Conservation (phyloP, 2,113 vertebrate genomes). For the Melanocharis versteri region DNA sequence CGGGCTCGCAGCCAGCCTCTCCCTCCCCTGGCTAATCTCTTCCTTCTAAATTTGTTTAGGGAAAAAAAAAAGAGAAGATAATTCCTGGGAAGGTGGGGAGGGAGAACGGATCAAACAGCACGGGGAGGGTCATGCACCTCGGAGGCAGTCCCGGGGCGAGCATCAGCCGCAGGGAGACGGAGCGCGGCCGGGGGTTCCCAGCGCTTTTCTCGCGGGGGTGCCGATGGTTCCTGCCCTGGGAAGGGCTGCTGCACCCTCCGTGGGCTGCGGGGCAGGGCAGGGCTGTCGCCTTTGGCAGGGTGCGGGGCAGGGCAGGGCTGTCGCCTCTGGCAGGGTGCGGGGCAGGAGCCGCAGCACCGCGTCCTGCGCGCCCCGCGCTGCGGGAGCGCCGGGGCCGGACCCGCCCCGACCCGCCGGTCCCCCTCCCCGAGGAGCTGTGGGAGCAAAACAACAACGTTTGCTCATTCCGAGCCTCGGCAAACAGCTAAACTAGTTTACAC, state of each 20-base stretch:
- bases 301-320: background rate
- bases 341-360: background rate
- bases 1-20: slow-evolving; percentile 30
- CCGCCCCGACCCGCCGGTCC: background rate
- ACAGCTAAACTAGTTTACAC: slow-evolving; percentile 71
- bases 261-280: background rate
- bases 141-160: background rate
- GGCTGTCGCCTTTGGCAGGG: background rate
- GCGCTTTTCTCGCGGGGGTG: background rate
- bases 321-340: background rate
- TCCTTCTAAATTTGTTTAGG: background rate
- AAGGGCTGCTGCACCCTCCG: background rate
- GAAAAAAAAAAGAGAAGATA: background rate
- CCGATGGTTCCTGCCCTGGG: background rate
- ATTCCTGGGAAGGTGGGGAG: background rate
- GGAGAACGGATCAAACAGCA: slow-evolving; percentile 26
- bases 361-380: background rate
- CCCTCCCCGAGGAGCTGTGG: background rate
- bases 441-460: slow-evolving; percentile 38
- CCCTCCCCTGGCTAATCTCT: slow-evolving; percentile 15
- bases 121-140: background rate
- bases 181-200: background rate
- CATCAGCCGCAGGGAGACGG: background rate
- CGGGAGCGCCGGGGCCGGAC: background rate
- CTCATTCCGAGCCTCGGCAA: slow-evolving; percentile 65